Conservation (phyloP, 2,797 vertebrate species). For the Anolis apletophallus region DNA sequence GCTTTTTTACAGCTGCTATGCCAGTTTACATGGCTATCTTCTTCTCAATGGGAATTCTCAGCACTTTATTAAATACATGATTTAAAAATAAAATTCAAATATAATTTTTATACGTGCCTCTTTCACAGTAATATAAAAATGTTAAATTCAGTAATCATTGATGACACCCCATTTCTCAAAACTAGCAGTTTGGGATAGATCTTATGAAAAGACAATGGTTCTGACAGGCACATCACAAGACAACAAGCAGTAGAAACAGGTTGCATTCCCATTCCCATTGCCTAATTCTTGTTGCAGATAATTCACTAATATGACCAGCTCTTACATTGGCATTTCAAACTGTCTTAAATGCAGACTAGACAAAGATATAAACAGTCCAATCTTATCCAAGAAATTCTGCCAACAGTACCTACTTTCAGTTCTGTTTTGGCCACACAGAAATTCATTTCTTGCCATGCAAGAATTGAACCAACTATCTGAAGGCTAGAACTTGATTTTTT, state of each 20-base stretch:
- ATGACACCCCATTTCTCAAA: background rate
- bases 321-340: background rate
- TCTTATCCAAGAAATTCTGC: background rate
- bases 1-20: no score
- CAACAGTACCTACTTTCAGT: background rate
- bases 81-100: no score
- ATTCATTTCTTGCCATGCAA: background rate
- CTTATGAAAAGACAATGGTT: background rate
- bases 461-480: background rate
- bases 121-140: no score
- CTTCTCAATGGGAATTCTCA: no score
- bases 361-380: background rate
- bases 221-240: background rate
- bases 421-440: background rate
- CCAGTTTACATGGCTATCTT: no score
- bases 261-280: no score
- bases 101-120: no score
- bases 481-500: constrained; percentile 1
- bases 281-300: no score
- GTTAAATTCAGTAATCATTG: no score
- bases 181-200: background rate
- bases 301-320: background rate
- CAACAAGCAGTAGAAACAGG: background rate
- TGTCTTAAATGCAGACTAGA: background rate
- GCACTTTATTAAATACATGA: no score